Evolutionary conservation across 2,113 vertebrate genomes (phyloP).

Genomic region (Meles meles): DNA sequence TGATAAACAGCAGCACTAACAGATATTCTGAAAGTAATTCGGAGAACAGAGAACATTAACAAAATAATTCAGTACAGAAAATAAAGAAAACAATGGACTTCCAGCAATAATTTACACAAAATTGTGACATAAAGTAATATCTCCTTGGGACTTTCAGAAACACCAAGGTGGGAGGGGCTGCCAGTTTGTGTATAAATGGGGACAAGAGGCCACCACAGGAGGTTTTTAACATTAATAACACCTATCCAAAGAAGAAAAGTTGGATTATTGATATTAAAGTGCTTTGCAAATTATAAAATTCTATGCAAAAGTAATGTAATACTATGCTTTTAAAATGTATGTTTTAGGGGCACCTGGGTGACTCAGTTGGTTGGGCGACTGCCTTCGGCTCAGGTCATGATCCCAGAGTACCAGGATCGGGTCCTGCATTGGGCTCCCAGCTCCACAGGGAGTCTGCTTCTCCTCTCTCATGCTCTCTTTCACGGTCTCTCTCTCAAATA

Average conservation of each 20-base stretch:
- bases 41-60: background rate
- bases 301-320: background rate
- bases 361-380: too few species aligned
- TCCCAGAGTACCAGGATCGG: too few species aligned
- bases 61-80: background rate
- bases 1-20: background rate
- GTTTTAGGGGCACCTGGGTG: background rate
- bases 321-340: background rate
- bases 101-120: background rate
- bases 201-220: background rate
- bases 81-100: background rate
- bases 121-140: background rate
- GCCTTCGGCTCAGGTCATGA: too few species aligned
- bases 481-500: too few species aligned
- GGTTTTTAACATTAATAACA: background rate
- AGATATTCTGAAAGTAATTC: background rate
- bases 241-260: background rate
- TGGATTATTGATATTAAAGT: background rate
- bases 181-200: background rate
- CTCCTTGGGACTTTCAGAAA: background rate
- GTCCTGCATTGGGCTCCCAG: too few species aligned
- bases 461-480: too few species aligned
- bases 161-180: background rate
- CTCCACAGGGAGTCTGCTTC: too few species aligned
- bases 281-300: background rate